Conservation (phyloP, 1,140 invertebrate genomes). For the Bombus waltoni region DNA sequence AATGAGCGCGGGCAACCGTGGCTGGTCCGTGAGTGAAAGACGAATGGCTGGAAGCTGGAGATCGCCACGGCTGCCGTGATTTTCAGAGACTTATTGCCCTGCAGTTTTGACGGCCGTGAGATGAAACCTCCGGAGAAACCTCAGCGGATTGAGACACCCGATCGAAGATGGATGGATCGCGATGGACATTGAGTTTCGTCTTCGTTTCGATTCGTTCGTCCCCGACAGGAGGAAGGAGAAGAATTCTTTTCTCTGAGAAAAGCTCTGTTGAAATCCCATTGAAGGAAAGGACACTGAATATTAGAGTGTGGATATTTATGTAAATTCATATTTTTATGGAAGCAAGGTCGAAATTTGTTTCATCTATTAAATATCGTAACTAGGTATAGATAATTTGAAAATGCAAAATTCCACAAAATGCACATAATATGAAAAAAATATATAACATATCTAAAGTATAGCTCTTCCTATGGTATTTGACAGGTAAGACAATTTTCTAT, state of each 20-base stretch:
- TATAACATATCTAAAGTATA: no score
- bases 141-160: background rate
- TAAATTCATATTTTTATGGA: no score
- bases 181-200: background rate
- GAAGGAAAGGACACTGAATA: no score
- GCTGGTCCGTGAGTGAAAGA: conserved; percentile 38
- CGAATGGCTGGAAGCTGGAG: conserved; percentile 25
- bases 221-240: background rate
- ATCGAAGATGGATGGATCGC: conserved; percentile 32
- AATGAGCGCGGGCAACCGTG: conserved; percentile 24
- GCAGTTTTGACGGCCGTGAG: conserved; percentile 18
- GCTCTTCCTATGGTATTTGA: no score
- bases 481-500: no score
- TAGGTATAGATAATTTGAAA: no score
- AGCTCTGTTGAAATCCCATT: no score
- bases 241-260: background rate
- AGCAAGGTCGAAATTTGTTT: no score
- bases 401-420: no score
- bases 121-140: background rate
- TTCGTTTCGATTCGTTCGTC: background rate
- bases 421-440: no score
- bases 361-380: no score
- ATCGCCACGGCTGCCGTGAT: conserved; percentile 14
- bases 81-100: conserved; percentile 39
- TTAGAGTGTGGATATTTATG: no score